Percentiles rank a stretch among this genome's conserved stretches.
Conservation (phyloP, 2,113 vertebrate species). For the Indri indri region DNA sequence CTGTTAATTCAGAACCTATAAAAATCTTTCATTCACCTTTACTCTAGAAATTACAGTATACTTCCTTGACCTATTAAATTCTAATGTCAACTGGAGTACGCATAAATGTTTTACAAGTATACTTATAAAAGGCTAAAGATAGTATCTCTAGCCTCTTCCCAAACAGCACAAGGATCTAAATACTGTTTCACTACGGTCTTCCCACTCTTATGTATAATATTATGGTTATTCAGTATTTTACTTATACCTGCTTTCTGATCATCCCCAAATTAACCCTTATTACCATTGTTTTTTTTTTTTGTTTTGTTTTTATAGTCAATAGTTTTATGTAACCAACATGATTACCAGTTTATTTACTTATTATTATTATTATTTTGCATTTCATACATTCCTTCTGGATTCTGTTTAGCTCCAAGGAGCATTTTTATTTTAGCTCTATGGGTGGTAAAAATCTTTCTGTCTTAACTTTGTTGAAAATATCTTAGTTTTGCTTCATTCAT, state of each 20-base stretch:
- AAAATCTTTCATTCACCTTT: neutral
- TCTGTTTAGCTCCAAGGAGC: neutral
- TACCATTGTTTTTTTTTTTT: neutral
- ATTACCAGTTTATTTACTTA: neutral
- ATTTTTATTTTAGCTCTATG: neutral
- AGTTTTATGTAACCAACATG: neutral
- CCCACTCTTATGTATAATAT: neutral
- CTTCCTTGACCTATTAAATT: neutral
- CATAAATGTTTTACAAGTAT: neutral
- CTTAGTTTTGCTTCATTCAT: neutral
- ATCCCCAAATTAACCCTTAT: neutral
- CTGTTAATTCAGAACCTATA: neutral
- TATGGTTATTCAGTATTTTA: neutral
- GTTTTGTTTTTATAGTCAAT: neutral
- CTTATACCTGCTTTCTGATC: neutral
- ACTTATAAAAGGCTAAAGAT: neutral
- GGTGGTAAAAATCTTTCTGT: neutral
- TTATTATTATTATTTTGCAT: neutral
- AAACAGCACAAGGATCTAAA: neutral
- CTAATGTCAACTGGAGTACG: neutral
- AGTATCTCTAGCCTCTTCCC: neutral
- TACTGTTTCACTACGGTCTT: neutral
- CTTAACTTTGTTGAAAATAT: constrained; percentile 37
- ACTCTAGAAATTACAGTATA: neutral
- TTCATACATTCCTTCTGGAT: neutral